phyloP scores from a whole-genome alignment of 2,113 vertebrate genomes.

The Sylvilagus bachmani region DNA sequence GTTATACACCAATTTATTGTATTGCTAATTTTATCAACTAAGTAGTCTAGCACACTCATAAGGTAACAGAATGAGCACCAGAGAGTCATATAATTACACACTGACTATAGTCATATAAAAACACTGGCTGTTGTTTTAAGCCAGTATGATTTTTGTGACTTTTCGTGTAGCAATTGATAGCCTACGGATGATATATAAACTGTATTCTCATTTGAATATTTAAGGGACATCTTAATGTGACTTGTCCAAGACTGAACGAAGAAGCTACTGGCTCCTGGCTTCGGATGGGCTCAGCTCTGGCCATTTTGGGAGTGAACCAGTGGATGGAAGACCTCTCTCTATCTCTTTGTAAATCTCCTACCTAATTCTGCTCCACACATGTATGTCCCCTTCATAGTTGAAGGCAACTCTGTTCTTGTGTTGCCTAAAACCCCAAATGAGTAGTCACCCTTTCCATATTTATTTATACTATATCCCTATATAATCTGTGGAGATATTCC shows the following conservation, averaged over 20 bases:
- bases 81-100: not conserved
- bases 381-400: not conserved
- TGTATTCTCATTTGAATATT: not conserved
- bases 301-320: too few relatives aligned
- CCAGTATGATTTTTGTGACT: not conserved
- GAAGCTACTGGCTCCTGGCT: too few relatives aligned
- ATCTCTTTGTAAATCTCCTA: not conserved
- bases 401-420: not conserved
- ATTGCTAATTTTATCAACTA: conserved; percentile 1
- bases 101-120: too few relatives aligned
- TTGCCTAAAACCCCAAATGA: not conserved
- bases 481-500: not conserved
- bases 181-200: not conserved
- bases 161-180: not conserved
- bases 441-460: not conserved
- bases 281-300: too few relatives aligned
- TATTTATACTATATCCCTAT: not conserved
- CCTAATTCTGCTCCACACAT: not conserved
- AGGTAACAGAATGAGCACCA: not conserved
- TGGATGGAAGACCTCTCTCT: too few relatives aligned
- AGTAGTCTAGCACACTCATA: not conserved
- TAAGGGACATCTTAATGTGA: not conserved
- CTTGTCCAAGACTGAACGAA: not conserved
- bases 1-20: not conserved
- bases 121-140: not conserved